phyloP scores from a whole-genome alignment of 1,140 invertebrate species.

The Paracyclopina nana region DNA sequence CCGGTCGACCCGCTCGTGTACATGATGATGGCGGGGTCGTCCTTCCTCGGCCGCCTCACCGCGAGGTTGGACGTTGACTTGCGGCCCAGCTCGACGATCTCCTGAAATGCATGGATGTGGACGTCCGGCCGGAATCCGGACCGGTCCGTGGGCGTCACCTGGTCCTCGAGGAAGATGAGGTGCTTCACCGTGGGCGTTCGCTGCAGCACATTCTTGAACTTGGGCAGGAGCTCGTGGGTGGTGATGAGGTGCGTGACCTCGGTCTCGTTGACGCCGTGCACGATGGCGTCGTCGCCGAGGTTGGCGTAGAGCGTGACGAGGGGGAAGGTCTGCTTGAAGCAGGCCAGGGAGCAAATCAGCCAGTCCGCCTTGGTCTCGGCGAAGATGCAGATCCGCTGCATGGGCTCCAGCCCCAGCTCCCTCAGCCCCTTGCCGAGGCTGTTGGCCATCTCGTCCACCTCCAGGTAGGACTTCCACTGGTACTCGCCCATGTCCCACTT shows the following conservation, averaged over 20 bases:
- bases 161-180: constrained; percentile 20
- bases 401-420: constrained; percentile 36
- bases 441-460: constrained; percentile 49
- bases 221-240: constrained; percentile 64
- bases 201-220: constrained; percentile 54
- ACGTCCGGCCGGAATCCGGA: constrained; percentile 36
- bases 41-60: constrained; percentile 33
- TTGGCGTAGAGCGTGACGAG: constrained; percentile 94
- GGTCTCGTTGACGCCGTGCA: constrained; percentile 88
- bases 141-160: constrained; percentile 20
- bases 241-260: constrained; percentile 68
- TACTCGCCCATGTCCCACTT: constrained; percentile 81
- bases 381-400: constrained; percentile 68
- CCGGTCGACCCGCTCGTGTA: constrained; percentile 88
- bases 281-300: constrained; percentile 81
- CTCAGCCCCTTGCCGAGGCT: constrained; percentile 57
- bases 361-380: constrained; percentile 92
- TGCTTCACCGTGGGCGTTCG: constrained; percentile 17
- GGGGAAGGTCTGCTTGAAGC: constrained; percentile 26
- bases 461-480: constrained; percentile 63
- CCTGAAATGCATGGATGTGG: constrained; percentile 39
- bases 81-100: constrained; percentile 31
- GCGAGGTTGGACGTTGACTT: neutral
- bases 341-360: constrained; percentile 77
- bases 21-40: constrained; percentile 82